Base-by-base conservation (phyloP, 1,140 invertebrate genomes). In the Homarus americanus region DNA sequence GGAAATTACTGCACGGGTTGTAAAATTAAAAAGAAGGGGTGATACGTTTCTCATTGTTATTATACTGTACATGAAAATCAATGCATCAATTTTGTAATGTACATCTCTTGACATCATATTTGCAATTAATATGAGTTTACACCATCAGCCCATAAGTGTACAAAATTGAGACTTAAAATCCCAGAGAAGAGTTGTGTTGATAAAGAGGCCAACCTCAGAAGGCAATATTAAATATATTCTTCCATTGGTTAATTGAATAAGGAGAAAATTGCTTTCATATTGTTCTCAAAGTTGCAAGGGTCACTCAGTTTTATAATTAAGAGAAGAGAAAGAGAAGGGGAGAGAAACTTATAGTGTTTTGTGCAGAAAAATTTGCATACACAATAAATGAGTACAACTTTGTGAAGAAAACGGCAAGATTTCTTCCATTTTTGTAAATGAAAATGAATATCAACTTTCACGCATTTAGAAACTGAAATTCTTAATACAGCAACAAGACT, bases 291-390 rank as follows among this genome's bases (percentile, higher is more conserved):
- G 38, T 10, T 40, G n/a, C 41, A 40, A 28, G 75, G n/a, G 9
- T 78, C 34, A 40, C 75, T 78, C 12, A 36, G 24, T 82, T 63
- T 66, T 66, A 36, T 53, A 69, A 66, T 28, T 82, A 53, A n/a
- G n/a, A n/a, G n/a, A 63, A n/a, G 53, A 82, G 34, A 32, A 63
- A 58, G 80, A n/a, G n/a, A 32, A 63, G 49, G 34, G 38, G 63
- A 63, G 34, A 82, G 34, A 63, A 24, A 32, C 63, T 63, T 34
- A 15, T 69, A 40, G 63, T n/a, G 40, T 83, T 83, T 83, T 83
- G 82, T 83, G 82, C 82, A 63, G 38, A 83, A 69, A 66, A 69
- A 38, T 36, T 69, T 83, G 82, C 82, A 83, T 83, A 40, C 9
- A 28, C 38, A 83, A 9, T 69, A 69, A 38, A 69, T 80, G 80